Conservation (phyloP, 2,888 invertebrate species). For the Sphecodes monilicornis region DNA sequence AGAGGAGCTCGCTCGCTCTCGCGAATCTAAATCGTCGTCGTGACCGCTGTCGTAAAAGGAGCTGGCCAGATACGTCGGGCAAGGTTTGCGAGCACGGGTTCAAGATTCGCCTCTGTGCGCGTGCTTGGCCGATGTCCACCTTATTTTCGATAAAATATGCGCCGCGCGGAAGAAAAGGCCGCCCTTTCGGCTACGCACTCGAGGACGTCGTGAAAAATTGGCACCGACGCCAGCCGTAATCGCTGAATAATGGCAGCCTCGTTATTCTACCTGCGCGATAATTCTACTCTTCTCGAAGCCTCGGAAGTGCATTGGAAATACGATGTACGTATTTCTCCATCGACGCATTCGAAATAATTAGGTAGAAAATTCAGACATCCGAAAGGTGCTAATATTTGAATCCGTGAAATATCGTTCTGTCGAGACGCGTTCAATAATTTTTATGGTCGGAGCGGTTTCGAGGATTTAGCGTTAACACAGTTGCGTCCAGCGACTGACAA, state of each 20-base stretch:
- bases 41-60: conserved; percentile 43
- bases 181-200: conserved; percentile 38
- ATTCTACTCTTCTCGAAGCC: neutral
- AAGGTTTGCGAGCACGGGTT: conserved; percentile 24
- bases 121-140: conserved; percentile 66
- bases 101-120: conserved; percentile 1
- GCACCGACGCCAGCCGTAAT: conserved; percentile 57
- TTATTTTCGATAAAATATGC: conserved; percentile 67
- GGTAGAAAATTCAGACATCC: neutral
- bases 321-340: neutral
- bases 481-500: neutral
- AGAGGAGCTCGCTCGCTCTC: neutral
- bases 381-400: neutral
- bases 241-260: conserved; percentile 51
- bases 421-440: neutral
- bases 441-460: neutral
- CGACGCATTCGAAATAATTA: neutral
- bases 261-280: conserved; percentile 40
- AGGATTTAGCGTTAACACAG: neutral
- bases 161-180: conserved; percentile 41
- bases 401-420: neutral
- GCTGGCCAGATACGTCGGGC: neutral
- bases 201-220: conserved; percentile 60
- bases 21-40: conserved; percentile 44
- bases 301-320: neutral